Evolutionary conservation across 2,888 invertebrate species (phyloP), one percentile per base, ranked within the genome.

Genomic region (Gerris lacustris): DNA sequence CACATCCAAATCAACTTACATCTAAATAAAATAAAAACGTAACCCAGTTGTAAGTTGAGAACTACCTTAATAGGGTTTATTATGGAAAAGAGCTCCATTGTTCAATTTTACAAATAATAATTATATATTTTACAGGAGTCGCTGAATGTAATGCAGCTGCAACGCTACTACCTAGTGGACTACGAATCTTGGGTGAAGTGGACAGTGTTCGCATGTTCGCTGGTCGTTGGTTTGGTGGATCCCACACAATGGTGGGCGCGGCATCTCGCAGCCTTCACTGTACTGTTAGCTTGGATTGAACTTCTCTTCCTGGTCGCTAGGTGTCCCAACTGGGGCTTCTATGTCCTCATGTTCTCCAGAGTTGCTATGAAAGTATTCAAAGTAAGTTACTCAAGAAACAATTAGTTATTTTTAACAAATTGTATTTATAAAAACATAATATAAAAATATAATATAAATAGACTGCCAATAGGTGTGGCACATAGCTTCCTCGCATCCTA

Each of bases 271-370:
- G 84, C 85, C 0, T 73, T 83, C 6, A 83, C 85, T 0, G 75
- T 85, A 44, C 81, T 86, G 6, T 76, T 85, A 2, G 81, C 84
- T 0, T 86, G 86, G 86, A 76, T 84, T 15, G 84, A 85, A 74
- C 80, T 86, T 76, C 84, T 86, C 82, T 84, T 86, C 71, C 77
- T 86, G 2, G 77, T 85, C 2, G 85, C 85, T 0, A 80, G 85
- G 71, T 84, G 85, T 72, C 86, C 86, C 0, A 83, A 82, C 68
- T 84, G 84, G 81, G 86, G 85, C 2, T 85, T 84, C 76, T 85
- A 85, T 78, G 84, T 85, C 2, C 81, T 85, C 6, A 86, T 86
- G 86, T 86, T 86, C 78, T 83, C 83, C 9, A 84, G 84, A 75
- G 86, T 86, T 1, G 83, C 85, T 0, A 79, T 81, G 2, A 85